A percentile compares a stretch with the other conserved stretches of the same genome.
Evolutionary conservation across 2,888 invertebrate genomes (phyloP).

Genomic region (Vanessa cardui): DNA sequence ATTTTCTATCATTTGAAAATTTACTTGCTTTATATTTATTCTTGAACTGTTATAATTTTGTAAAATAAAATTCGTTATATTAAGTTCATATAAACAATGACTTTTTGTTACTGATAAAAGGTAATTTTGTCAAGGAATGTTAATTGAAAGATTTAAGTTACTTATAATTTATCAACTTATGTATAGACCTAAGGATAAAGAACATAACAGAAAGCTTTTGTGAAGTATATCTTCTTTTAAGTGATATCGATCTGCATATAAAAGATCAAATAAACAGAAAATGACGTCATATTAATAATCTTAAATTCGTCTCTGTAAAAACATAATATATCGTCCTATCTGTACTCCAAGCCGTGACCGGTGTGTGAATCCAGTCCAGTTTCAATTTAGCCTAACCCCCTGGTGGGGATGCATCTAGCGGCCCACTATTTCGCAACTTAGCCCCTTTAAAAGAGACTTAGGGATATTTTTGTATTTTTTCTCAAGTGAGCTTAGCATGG

Average conservation of each 20-base stretch:
- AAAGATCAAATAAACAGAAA: no score
- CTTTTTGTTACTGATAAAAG: no score
- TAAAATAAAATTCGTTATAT: no score
- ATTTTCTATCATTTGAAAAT: background rate
- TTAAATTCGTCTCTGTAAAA: background rate
- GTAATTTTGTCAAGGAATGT: no score
- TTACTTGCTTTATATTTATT: background rate
- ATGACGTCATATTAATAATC: background rate
- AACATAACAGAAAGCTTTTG: no score
- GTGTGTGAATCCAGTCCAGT: slow-evolving; percentile 70
- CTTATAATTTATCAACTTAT: no score
- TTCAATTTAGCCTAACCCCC: slow-evolving; percentile 66
- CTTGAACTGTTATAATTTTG: no score
- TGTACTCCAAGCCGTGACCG: slow-evolving; percentile 60
- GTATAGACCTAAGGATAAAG: no score
- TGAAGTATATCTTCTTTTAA: no score
- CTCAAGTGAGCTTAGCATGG: background rate
- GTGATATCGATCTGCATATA: no score
- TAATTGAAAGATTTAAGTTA: no score
- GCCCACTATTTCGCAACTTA: slow-evolving; percentile 47
- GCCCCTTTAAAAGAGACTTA: slow-evolving; percentile 46
- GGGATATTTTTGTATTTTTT: slow-evolving; percentile 23
- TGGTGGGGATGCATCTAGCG: slow-evolving; percentile 43
- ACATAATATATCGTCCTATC: slow-evolving; percentile 45
- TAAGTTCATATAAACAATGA: no score